A percentile compares a stretch with the other conserved stretches of the same genome.
phyloP scores from a whole-genome alignment of 2,888 invertebrate species.

The Tenthredo distinguenda region DNA sequence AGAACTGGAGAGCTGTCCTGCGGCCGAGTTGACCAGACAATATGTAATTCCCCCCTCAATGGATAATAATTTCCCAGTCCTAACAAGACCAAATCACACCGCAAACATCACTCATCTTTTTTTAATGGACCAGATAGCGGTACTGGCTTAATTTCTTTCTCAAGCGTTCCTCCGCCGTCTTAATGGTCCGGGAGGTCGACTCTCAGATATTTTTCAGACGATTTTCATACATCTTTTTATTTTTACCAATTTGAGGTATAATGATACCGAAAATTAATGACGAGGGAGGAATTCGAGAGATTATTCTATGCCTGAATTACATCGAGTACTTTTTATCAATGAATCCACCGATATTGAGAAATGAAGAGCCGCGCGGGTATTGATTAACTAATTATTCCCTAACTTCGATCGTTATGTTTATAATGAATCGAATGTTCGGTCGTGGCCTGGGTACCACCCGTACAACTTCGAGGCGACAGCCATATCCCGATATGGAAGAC shows the following conservation, averaged over 20 bases:
- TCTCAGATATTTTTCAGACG: neutral
- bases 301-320: neutral
- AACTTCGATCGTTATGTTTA: neutral
- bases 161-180: neutral
- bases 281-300: neutral
- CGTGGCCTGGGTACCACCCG: neutral
- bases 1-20: conserved; percentile 65
- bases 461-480: neutral
- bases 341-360: neutral
- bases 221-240: neutral
- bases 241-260: neutral
- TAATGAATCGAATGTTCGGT: neutral
- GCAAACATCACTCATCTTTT: conserved; percentile 46
- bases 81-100: conserved; percentile 70
- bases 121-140: neutral
- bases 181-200: neutral
- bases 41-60: conserved; percentile 62
- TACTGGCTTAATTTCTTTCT: neutral
- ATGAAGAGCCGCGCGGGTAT: neutral
- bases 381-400: neutral
- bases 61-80: conserved; percentile 56
- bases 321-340: neutral
- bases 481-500: conserved; percentile 43
- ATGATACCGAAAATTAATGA: neutral
- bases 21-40: conserved; percentile 60